Percentiles rank a stretch among this genome's conserved stretches.
These are phyloP conservation scores for Rousettus leschenaultii DNA, from an alignment of 2,113 vertebrate genomes.

Conservation along the genomic window DNA sequence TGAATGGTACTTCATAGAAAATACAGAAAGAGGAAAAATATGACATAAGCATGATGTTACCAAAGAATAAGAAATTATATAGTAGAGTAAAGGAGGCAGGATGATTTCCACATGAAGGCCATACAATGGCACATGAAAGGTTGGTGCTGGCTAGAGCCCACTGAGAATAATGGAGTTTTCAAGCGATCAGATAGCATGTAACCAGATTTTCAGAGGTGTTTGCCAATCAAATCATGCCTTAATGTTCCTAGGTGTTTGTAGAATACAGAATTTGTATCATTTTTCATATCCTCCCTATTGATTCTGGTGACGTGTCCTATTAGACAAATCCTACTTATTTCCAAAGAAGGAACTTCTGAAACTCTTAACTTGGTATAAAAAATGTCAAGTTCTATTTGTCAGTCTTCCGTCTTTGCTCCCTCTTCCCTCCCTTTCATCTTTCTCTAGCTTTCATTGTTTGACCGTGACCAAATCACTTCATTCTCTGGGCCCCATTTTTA, in stretches of 20 bases:
- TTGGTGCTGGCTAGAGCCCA: background rate
- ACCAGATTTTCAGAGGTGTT: background rate
- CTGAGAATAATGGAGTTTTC: background rate
- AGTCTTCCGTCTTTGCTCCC: background rate
- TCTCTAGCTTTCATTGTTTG: background rate
- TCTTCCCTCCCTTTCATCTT: background rate
- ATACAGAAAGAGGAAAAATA: background rate
- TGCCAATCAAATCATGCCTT: background rate
- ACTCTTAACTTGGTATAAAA: background rate
- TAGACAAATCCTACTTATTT: background rate
- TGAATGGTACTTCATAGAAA: background rate
- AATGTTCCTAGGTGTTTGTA: background rate
- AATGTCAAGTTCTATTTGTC: background rate
- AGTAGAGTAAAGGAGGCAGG: background rate
- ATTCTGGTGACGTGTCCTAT: background rate
- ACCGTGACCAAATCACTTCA: background rate
- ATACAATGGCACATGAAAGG: background rate
- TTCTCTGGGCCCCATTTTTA: background rate
- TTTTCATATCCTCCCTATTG: background rate
- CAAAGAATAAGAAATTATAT: background rate
- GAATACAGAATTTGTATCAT: background rate
- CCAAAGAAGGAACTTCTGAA: background rate
- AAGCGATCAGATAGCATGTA: background rate
- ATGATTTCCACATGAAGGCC: background rate
- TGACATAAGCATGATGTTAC: fast-evolving